Percentiles rank a stretch among this genome's conserved stretches.
phyloP scores from a whole-genome alignment of 2,888 invertebrate species.

The Didymodactylos carnosus region DNA sequence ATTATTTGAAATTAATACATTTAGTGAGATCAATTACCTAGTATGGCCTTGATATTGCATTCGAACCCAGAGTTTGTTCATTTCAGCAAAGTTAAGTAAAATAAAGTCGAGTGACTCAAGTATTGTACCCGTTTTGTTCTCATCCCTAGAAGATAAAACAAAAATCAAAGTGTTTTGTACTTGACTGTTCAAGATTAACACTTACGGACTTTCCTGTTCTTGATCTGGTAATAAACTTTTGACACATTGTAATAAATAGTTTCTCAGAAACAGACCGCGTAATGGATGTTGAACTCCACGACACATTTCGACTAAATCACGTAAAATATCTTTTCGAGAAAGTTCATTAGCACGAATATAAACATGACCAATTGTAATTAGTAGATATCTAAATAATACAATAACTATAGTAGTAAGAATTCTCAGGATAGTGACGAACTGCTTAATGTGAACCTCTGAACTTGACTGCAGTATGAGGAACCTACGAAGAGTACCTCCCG shows the following conservation, averaged over 20 bases:
- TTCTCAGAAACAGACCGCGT: conserved; percentile 46
- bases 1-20: neutral
- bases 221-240: conserved; percentile 82
- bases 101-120: conserved; percentile 92
- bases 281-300: conserved; percentile 85
- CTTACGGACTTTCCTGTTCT: conserved; percentile 18
- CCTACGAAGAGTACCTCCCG: too few species aligned
- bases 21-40: conserved; percentile 13
- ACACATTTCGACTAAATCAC: conserved; percentile 98
- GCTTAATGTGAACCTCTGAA: too few species aligned
- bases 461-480: too few species aligned
- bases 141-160: neutral
- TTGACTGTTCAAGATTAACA: neutral
- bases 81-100: conserved; percentile 92
- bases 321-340: conserved; percentile 67
- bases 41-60: conserved; percentile 76
- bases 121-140: conserved; percentile 41
- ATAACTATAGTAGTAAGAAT: too few species aligned
- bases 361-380: conserved; percentile 92
- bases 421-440: too few species aligned
- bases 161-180: neutral
- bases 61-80: conserved; percentile 98
- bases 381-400: conserved; percentile 50
- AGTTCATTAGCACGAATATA: conserved; percentile 86
- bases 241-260: conserved; percentile 87